phyloP scores from a whole-genome alignment of 1,140 invertebrate species.

The Pachypsylla venusta region DNA sequence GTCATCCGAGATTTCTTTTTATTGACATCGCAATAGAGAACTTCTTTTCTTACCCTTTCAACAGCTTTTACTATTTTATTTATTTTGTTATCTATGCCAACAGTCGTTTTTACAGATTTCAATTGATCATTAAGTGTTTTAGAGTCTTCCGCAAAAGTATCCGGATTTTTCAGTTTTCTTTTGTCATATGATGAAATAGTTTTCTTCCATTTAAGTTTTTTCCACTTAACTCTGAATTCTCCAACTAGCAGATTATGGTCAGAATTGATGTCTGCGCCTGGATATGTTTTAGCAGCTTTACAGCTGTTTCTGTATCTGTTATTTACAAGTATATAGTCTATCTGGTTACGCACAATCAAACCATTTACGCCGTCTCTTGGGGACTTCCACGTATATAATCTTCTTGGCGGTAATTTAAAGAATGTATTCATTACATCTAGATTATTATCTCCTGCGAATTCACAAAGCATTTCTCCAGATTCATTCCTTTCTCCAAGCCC shows the following conservation, averaged over 20 bases:
- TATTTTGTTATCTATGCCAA: neutral
- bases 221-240: constrained; percentile 4
- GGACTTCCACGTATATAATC: constrained; percentile 28
- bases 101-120: neutral
- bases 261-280: constrained; percentile 15
- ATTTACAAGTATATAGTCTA: constrained; percentile 27
- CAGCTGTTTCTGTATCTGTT: constrained; percentile 25
- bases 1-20: constrained; percentile 21
- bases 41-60: too few species aligned
- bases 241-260: constrained; percentile 27
- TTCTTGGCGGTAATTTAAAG: constrained; percentile 24
- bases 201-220: neutral
- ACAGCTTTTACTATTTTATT: neutral
- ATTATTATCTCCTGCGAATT: constrained; percentile 27
- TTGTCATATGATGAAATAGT: neutral
- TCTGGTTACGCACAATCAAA: constrained; percentile 28
- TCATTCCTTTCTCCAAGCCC: constrained; percentile 26
- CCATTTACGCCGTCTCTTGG: constrained; percentile 21
- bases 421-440: constrained; percentile 25
- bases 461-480: constrained; percentile 23
- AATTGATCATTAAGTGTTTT: neutral
- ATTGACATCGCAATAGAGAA: too few species aligned
- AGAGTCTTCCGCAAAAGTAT: neutral
- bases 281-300: constrained; percentile 24
- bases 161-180: neutral